Evolutionary conservation across 2,797 vertebrate species (phyloP).

Genomic region (Chloroceryle inda): DNA sequence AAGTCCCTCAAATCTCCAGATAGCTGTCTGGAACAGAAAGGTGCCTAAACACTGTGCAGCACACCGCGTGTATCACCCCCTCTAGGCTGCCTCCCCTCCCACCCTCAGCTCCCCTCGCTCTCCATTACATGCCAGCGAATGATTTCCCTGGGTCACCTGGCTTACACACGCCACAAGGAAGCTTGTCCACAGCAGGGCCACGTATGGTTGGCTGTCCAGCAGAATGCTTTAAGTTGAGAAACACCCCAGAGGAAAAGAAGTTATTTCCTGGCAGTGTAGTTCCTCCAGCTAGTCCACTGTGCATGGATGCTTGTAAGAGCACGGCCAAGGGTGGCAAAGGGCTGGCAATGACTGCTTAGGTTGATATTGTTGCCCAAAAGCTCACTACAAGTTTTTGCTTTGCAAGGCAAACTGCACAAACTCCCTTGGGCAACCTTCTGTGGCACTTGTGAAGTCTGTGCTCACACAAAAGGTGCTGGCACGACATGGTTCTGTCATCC

Average conservation of each 20-base stretch:
- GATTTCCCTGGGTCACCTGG: background rate
- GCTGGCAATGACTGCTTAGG: background rate
- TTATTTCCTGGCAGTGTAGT: background rate
- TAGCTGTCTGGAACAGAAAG: background rate
- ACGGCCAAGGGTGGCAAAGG: background rate
- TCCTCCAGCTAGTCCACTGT: background rate
- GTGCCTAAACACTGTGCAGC: background rate
- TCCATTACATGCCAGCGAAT: background rate
- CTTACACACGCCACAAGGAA: background rate
- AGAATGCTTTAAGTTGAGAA: background rate
- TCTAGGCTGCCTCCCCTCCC: background rate
- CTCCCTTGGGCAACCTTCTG: background rate
- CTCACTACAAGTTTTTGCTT: background rate
- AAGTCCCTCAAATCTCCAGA: background rate
- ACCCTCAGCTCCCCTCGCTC: background rate
- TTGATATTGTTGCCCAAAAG: background rate
- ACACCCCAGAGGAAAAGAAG: background rate
- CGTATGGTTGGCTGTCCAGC: background rate
- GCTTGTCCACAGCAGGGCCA: background rate
- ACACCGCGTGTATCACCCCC: background rate
- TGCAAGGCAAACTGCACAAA: background rate
- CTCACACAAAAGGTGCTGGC: background rate
- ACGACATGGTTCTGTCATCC: accelerated
- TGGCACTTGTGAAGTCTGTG: background rate
- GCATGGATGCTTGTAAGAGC: background rate